These are phyloP conservation scores for Calliphora vicina DNA, from an alignment of 1,140 invertebrate species.

Conservation along the genomic window DNA sequence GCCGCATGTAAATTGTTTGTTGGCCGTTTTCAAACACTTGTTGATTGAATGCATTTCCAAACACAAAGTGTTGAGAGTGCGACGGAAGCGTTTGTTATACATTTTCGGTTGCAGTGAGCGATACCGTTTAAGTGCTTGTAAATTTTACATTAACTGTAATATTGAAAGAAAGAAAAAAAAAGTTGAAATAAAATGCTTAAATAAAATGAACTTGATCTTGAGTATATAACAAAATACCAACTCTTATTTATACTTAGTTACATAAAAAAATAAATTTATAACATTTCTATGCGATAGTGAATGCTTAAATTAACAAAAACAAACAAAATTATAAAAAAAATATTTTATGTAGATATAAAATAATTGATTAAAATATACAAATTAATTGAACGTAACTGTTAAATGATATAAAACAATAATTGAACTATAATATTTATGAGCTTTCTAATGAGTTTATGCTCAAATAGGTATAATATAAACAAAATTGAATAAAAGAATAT, in stretches of 20 bases:
- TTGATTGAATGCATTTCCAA: not conserved
- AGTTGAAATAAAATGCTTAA: not conserved
- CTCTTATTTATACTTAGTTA: too few species aligned
- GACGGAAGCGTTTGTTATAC: not conserved
- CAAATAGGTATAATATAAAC: too few species aligned
- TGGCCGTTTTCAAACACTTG: not conserved
- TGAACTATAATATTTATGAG: too few species aligned
- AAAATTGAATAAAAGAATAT: too few species aligned
- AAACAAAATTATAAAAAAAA: not conserved
- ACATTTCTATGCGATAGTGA: too few species aligned
- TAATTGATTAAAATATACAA: not conserved
- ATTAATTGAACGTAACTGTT: not conserved
- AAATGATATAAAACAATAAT: not conserved
- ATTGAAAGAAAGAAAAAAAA: not conserved
- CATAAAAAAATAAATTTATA: too few species aligned
- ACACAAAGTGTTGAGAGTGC: not conserved
- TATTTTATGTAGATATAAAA: not conserved
- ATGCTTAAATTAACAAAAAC: not conserved
- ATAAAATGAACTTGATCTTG: not conserved
- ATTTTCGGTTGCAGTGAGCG: not conserved
- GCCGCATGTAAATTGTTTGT: not conserved
- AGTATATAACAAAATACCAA: not conserved
- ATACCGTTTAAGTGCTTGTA: not conserved
- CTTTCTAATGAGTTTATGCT: too few species aligned
- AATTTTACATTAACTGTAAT: too few species aligned